Percentiles rank a stretch among this genome's conserved stretches.
These are phyloP conservation scores for Balearica regulorum DNA, from an alignment of 2,797 vertebrate genomes.

Conservation along the genomic window DNA sequence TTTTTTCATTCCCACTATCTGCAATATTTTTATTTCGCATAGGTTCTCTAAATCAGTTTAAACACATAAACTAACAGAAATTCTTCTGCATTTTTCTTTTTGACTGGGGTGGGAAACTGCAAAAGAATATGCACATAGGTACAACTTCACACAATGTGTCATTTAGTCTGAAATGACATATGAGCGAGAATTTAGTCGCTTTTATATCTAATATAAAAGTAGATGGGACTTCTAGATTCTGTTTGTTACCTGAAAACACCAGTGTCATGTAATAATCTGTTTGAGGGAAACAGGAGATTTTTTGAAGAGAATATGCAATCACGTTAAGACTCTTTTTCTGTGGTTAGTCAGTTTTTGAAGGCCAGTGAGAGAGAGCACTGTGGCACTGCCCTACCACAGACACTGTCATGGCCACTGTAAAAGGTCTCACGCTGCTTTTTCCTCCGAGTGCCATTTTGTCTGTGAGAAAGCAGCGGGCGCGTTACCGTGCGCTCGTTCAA, in stretches of 20 bases:
- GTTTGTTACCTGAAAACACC: too few relatives aligned
- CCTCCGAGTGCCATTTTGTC: fast-evolving
- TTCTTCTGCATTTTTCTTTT: background rate
- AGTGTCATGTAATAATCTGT: too few relatives aligned
- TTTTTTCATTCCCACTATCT: background rate
- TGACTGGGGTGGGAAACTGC: background rate
- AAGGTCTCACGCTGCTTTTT: fast-evolving
- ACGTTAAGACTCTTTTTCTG: fast-evolving
- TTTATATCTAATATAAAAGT: too few relatives aligned
- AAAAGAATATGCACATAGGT: fast-evolving
- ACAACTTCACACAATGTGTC: fast-evolving
- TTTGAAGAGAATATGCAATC: too few relatives aligned
- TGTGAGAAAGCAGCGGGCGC: fast-evolving
- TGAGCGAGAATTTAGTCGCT: too few relatives aligned
- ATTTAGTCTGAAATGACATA: background rate
- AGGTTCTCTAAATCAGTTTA: background rate
- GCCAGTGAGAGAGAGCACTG: fast-evolving
- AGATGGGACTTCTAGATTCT: background rate
- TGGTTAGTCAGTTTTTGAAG: fast-evolving
- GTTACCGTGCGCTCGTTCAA: fast-evolving
- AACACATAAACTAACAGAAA: background rate
- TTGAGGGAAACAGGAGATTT: too few relatives aligned
- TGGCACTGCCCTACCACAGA: fast-evolving
- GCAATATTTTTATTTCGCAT: background rate
- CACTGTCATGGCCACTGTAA: fast-evolving